Conservation (phyloP, 2,797 vertebrate genomes). For the Phrynocephalus forsythii region DNA sequence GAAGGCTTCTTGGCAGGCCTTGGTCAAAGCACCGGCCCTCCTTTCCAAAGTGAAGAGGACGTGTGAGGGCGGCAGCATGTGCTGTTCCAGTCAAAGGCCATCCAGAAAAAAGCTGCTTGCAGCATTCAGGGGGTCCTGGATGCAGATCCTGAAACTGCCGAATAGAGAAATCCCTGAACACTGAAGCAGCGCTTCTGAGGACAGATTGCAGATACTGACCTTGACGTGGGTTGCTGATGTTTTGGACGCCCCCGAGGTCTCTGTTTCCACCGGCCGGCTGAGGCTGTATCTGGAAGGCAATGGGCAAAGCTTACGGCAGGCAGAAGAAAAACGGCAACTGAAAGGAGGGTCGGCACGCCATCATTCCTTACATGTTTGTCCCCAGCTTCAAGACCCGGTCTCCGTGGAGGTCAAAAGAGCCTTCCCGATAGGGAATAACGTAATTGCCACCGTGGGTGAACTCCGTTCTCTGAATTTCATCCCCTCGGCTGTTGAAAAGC, state of each 20-base stretch:
- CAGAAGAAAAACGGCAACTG: neutral
- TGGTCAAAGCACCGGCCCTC: neutral
- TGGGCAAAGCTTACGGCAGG: neutral
- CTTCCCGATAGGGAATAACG: constrained; percentile 83
- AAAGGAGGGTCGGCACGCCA: neutral
- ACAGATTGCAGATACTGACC: constrained; percentile 75
- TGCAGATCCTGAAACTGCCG: neutral
- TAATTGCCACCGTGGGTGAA: constrained; percentile 90
- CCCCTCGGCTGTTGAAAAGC: constrained; percentile 87
- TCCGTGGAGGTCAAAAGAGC: constrained; percentile 94
- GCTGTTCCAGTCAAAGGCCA: neutral
- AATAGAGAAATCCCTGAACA: no score
- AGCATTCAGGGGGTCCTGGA: neutral
- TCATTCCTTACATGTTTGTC: constrained; percentile 92
- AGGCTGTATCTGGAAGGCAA: constrained; percentile 87
- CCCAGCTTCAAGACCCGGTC: constrained; percentile 94
- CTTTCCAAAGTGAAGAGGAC: neutral
- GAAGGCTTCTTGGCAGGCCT: no score
- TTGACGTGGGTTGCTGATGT: constrained; percentile 84
- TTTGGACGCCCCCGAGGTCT: constrained; percentile 88
- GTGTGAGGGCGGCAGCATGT: neutral
- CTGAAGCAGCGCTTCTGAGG: neutral
- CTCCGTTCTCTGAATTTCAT: constrained; percentile 85
- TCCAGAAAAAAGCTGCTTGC: neutral
- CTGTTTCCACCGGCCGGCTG: constrained; percentile 92